Evolutionary conservation across 2,888 invertebrate species (phyloP).

Genomic region (Omphaloscelis lunosa): DNA sequence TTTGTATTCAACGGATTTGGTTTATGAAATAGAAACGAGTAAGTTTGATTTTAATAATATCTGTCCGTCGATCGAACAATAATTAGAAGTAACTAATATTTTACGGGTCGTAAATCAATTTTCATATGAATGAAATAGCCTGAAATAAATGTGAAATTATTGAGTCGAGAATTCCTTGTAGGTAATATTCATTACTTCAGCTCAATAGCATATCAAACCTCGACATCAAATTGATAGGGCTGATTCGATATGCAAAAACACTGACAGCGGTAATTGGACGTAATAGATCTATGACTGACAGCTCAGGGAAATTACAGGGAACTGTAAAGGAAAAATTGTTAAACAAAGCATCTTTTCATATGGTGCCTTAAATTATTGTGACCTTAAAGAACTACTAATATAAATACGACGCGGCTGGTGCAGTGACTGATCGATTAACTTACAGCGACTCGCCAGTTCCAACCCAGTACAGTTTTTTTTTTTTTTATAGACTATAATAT

Average conservation of each 20-base stretch:
- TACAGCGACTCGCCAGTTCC: too few relatives aligned
- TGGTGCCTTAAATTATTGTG: not conserved
- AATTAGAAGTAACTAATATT: constrained; percentile 19
- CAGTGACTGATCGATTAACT: not conserved
- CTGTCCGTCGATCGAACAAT: constrained; percentile 13
- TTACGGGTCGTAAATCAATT: not conserved
- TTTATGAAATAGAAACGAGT: constrained; percentile 72
- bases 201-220: constrained; percentile 23
- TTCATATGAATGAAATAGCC: constrained; percentile 12
- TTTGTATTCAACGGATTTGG: constrained; percentile 87
- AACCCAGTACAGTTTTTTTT: not conserved
- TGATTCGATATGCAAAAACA: constrained; percentile 32
- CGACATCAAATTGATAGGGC: constrained; percentile 32
- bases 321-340: not conserved
- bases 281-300: constrained; percentile 22
- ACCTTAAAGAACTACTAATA: not conserved
- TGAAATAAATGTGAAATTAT: not conserved
- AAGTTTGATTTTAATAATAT: constrained; percentile 48
- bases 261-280: constrained; percentile 38
- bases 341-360: not conserved
- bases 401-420: not conserved
- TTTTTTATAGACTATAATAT: too few relatives aligned
- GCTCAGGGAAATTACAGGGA: not conserved
- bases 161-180: not conserved
- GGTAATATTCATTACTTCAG: not conserved